Evolutionary conservation across 2,113 vertebrate genomes (phyloP).

Genomic region (Salvelinus fontinalis): DNA sequence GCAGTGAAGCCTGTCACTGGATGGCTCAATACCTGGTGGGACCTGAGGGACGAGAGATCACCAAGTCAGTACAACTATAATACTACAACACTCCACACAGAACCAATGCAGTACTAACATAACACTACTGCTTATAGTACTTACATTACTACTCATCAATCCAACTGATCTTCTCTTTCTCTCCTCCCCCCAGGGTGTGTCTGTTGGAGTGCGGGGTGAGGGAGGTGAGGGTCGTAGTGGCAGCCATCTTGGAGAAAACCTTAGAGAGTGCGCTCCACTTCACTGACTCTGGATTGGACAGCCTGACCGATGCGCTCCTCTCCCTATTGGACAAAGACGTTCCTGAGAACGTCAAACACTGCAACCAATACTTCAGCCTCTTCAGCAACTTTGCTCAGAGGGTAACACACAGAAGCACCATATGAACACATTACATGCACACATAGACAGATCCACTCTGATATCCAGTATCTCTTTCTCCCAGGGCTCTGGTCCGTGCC

Average conservation of each 20-base stretch:
- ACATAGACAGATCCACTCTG: no score
- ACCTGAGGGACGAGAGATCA: conserved; percentile 90
- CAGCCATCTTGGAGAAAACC: conserved; percentile 94
- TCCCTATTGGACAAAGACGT: conserved; percentile 96
- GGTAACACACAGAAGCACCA: conserved; percentile 35
- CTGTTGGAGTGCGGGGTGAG: conserved; percentile 93
- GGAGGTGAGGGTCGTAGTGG: conserved; percentile 92
- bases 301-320: conserved; percentile 86
- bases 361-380: conserved; percentile 94
- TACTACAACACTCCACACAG: no score
- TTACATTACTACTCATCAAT: no score
- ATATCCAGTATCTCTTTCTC: no score
- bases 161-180: no score
- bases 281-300: conserved; percentile 86
- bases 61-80: conserved; percentile 76
- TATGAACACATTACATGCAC: no score
- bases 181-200: conserved; percentile 78
- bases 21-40: conserved; percentile 91
- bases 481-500: conserved; percentile 82
- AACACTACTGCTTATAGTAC: no score
- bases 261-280: conserved; percentile 94
- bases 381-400: conserved; percentile 97
- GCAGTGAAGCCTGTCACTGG: conserved; percentile 95
- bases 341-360: conserved; percentile 98
- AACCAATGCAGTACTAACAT: no score